Conservation (phyloP, 92 coral and sea anemone genomes). For the Phenganax marumi region DNA sequence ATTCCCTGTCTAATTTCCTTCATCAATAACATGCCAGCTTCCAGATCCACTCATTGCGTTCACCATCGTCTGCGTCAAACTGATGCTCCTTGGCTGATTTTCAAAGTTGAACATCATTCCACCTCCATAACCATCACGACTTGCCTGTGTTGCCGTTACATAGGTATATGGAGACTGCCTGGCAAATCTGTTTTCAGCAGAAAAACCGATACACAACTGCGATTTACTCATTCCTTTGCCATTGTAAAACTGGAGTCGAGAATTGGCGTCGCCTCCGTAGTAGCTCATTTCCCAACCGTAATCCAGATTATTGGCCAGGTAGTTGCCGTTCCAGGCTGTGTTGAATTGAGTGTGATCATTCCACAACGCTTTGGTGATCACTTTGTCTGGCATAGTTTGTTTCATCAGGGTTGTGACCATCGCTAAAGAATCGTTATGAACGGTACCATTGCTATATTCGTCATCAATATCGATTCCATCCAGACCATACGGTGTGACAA, state of each 20-base stretch:
- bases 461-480: conserved; percentile 16
- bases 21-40: not conserved
- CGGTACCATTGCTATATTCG: conserved; percentile 1
- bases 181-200: not conserved
- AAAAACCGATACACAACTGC: conserved; percentile 17
- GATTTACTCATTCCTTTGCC: not conserved
- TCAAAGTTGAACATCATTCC: conserved; percentile 12
- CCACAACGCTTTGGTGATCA: conserved; percentile 1
- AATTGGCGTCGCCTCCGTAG: not conserved
- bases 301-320: not conserved
- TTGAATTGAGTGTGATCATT: not conserved
- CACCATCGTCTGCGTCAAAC: not conserved
- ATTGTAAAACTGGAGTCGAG: not conserved
- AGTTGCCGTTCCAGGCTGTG: not conserved
- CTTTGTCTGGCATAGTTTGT: not conserved
- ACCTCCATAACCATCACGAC: not conserved
- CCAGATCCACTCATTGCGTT: conserved; percentile 3
- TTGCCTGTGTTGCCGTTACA: not conserved
- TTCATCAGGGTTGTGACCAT: conserved; percentile 13
- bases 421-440: not conserved
- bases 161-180: not conserved
- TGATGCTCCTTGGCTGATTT: not conserved
- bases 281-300: conserved; percentile 22
- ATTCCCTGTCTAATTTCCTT: not conserved
- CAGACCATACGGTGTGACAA: not conserved